Evolutionary conservation across 2,113 vertebrate species (phyloP).

Genomic region (Triplophysa siluroides): DNA sequence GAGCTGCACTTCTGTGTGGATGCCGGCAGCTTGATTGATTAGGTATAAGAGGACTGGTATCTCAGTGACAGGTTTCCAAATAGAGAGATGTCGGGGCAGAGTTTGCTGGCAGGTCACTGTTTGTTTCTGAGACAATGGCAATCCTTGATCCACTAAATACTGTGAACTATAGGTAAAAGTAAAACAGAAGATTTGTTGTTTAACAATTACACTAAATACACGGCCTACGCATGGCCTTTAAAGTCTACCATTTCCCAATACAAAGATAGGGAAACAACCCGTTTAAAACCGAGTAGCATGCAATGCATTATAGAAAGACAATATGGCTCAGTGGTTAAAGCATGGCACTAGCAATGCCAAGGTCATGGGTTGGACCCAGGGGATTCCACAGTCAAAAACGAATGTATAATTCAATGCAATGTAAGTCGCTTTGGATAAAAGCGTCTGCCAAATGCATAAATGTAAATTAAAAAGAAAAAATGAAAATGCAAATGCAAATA

Average conservation of each 20-base stretch:
- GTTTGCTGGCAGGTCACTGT: constrained; percentile 68
- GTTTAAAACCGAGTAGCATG: neutral
- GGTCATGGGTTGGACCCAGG: no score
- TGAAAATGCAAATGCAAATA: neutral
- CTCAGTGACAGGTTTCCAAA: constrained; percentile 64
- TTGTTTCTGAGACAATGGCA: constrained; percentile 61
- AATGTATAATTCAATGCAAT: no score
- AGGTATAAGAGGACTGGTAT: constrained; percentile 61
- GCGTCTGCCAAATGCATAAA: no score
- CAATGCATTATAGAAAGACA: neutral
- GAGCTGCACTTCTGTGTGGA: constrained; percentile 30
- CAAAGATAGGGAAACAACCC: neutral
- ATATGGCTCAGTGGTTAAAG: neutral
- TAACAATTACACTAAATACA: no score
- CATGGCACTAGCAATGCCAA: no score
- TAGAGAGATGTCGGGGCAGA: constrained; percentile 62
- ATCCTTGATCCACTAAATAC: constrained; percentile 56
- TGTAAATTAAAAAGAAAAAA: no score
- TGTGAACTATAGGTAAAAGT: neutral
- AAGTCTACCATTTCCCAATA: no score
- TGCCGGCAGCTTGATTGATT: constrained; percentile 61
- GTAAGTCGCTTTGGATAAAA: no score
- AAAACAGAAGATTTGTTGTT: neutral
- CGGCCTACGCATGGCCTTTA: no score
- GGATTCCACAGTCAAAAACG: no score